Base-by-base conservation (phyloP, 2,888 invertebrate species). In the Latheticus oryzae region DNA sequence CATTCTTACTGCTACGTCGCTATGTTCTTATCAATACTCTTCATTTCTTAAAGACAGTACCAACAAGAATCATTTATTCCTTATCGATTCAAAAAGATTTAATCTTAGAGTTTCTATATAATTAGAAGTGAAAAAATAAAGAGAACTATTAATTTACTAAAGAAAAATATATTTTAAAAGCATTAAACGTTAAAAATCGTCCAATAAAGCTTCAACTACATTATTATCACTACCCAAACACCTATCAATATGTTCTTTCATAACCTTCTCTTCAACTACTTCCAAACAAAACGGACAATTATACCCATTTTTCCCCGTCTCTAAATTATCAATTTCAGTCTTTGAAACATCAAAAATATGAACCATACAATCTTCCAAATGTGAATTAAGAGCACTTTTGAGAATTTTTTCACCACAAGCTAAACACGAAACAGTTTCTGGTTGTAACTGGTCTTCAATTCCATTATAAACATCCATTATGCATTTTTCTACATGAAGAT, bases 241-340 rank as follows among this genome's bases (percentile, higher is more conserved):
- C 2, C 58, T 35, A 74, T 86, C 84, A 45, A 88, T 81, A 78
- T 88, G 88, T 1, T 69, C 62, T 68, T 84, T 84, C 85, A 87
- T 87, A 15, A 79, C 75, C 15, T 60, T 66, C 64, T 81, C 78
- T 62, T 80, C 77, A 26, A 86, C 67, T 74, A 84, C 77, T 59
- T 78, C 62, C 67, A 84, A 79, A 66, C 88, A 88, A 68, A 85
- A 82, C 0, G 87, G 88, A 66, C 87, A 88, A 65, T 84, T 84
- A 30, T 80, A 71, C 1, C 74, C 53, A 32, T 73, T 65, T 0
- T 75, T 68, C 45, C 81, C 77, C 45, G 78, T 76, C 30, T 74
- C 71, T 64, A 79, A 78, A 57, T 76, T 52, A 4, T 63, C 54
- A 9, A 62, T 73, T 13, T 75, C 65, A 53, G 75, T 74, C 42